These are phyloP conservation scores for Trachelus stipa DNA, from an alignment of 2,888 invertebrate genomes.

Conservation along the genomic window DNA sequence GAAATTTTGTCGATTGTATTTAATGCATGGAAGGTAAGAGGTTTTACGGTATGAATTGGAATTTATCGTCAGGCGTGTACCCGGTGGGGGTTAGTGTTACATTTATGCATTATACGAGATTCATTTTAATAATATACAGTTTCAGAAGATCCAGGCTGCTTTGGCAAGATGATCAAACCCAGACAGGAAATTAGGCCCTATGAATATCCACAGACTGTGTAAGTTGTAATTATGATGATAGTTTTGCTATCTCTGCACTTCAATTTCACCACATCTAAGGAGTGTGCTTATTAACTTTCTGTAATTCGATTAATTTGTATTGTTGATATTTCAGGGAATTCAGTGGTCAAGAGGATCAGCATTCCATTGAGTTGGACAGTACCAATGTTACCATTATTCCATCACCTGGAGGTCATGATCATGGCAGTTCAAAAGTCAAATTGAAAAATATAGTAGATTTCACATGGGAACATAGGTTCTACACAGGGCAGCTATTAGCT, in stretches of 20 bases:
- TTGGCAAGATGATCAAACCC: slow-evolving; percentile 43
- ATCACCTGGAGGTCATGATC: slow-evolving; percentile 78
- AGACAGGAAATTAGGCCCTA: slow-evolving; percentile 37
- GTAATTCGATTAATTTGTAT: background rate
- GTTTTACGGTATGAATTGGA: slow-evolving; percentile 4
- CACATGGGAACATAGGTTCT: slow-evolving; percentile 91
- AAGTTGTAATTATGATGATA: slow-evolving; percentile 28
- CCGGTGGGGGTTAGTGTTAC: slow-evolving; percentile 45
- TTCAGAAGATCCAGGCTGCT: slow-evolving; percentile 28
- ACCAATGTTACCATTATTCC: slow-evolving; percentile 78
- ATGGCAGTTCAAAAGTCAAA: slow-evolving; percentile 91
- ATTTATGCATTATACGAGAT: slow-evolving; percentile 1
- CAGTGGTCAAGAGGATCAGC: slow-evolving; percentile 72
- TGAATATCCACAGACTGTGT: slow-evolving; percentile 47
- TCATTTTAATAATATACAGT: slow-evolving; percentile 14
- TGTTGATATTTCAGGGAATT: slow-evolving; percentile 67
- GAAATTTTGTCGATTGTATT: slow-evolving; percentile 23
- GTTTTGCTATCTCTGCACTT: background rate
- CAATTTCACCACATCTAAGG: background rate
- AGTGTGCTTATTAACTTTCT: background rate
- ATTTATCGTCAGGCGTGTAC: slow-evolving; percentile 33
- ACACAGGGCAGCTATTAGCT: slow-evolving; percentile 88
- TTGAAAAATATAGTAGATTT: slow-evolving; percentile 91
- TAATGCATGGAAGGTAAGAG: slow-evolving; percentile 40
- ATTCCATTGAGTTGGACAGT: slow-evolving; percentile 71